Base-by-base conservation (phyloP, 2,113 vertebrate genomes). In the Cygnus buccinator region DNA sequence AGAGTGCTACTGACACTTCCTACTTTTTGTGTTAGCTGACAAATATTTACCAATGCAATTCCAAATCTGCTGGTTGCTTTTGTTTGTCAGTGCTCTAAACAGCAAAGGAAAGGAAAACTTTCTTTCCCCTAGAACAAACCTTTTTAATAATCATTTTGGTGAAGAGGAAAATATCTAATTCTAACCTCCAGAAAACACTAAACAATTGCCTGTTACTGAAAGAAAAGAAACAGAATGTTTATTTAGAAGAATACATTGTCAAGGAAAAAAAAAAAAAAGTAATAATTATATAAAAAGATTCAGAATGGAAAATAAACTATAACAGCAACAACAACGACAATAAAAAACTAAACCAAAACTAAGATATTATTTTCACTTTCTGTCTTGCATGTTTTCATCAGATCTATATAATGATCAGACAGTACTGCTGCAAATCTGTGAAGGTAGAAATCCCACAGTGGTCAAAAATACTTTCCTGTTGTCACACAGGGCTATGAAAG, bases 121-220 rank as follows among this genome's bases (percentile, higher is more conserved):
- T 81, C 74, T 33, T 92, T 90, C 35, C 87, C 79, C 37, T 17
- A 93, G 52, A 90, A 82, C 13, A 92, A 48, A 16, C 11, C 41
- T 59, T 81, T 29, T 74, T 61, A 84, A 62, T 76, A 89, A 84
- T 74, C 39, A 25, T 43, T 87, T 81, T 79, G 84, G 67, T 3
- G 77, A 59, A 81, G 83, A 95, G 68, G 16, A 95, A 76, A 94
- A 90, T 71, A 81, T 78, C 67, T 55, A 87, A 58, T 22, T 84
- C 74, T 92, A 87, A 91, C 59, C 73, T 92, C 93, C 48, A 82
- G 68, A 62, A n/a, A 76, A 62, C 93, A 29, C 44, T 95, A 87
- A 93, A 92, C 92, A 92, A 80, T 94, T 83, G 83, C 59, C 88
- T 67, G 57, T 35, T 78, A 67, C 26, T 28, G 37, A 68, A 90